Evolutionary conservation across 2,888 invertebrate species (phyloP).

Genomic region (Branchipolynoe longqiensis): DNA sequence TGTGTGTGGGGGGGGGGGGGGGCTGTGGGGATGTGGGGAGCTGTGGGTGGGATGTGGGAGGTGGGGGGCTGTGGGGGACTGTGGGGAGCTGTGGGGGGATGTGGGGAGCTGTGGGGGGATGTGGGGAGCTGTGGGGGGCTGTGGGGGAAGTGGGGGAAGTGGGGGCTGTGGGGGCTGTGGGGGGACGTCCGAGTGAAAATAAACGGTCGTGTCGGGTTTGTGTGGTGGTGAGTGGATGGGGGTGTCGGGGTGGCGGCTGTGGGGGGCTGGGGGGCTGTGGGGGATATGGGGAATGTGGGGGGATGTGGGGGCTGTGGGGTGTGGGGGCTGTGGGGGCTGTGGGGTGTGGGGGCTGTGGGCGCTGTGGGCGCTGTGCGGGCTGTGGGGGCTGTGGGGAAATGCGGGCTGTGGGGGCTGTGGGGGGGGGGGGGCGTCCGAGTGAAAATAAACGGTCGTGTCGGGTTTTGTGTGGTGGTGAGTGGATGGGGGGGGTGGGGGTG

Average conservation of each 20-base stretch:
- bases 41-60: neutral
- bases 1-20: neutral
- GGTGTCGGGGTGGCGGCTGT: neutral
- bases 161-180: no score
- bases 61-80: neutral
- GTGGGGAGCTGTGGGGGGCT: no score
- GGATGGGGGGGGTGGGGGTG: neutral
- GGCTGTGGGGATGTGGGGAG: neutral
- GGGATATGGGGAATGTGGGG: no score
- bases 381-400: no score
- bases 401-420: no score
- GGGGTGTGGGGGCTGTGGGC: neutral
- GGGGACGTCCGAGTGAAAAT: slow-evolving; percentile 53
- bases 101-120: no score
- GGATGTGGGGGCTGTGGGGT: neutral
- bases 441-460: slow-evolving; percentile 51
- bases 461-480: slow-evolving; percentile 42
- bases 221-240: neutral
- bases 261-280: neutral
- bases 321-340: neutral
- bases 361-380: neutral
- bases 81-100: no score
- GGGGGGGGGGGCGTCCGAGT: slow-evolving; percentile 51
- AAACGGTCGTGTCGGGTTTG: slow-evolving; percentile 48
- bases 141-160: no score